Evolutionary conservation across 2,888 invertebrate genomes (phyloP).

Genomic region (Ligdia adustata): DNA sequence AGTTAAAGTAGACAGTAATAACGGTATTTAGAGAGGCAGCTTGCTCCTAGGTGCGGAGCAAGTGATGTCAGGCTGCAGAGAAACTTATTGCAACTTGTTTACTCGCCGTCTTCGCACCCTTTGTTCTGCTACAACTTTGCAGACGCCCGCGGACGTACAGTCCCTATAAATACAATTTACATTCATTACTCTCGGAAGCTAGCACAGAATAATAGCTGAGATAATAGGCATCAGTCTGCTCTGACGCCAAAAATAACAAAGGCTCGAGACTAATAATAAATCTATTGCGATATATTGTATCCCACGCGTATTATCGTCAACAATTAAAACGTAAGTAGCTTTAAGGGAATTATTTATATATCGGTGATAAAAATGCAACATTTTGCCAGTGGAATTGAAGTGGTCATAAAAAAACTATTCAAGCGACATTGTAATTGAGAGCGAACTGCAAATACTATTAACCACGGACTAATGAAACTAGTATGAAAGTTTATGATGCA

Average conservation of each 20-base stretch:
- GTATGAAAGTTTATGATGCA: conserved; percentile 13
- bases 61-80: conserved; percentile 57
- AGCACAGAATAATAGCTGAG: conserved; percentile 46
- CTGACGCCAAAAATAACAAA: conserved; percentile 13
- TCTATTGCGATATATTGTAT: conserved; percentile 14
- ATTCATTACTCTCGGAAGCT: conserved; percentile 60
- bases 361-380: conserved; percentile 47
- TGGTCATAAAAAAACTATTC: conserved; percentile 55
- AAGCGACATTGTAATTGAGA: conserved; percentile 47
- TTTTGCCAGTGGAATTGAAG: conserved; percentile 46
- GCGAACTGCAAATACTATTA: conserved; percentile 34
- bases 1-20: conserved; percentile 56
- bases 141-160: conserved; percentile 67
- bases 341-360: conserved; percentile 49
- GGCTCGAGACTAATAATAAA: conserved; percentile 7
- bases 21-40: conserved; percentile 56
- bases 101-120: conserved; percentile 68
- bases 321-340: conserved; percentile 50
- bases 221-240: conserved; percentile 30
- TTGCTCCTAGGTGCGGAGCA: conserved; percentile 43
- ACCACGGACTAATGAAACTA: conserved; percentile 29
- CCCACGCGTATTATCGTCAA: conserved; percentile 27
- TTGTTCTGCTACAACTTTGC: conserved; percentile 70
- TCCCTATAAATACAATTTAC: conserved; percentile 73
- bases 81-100: conserved; percentile 80